Percentiles rank a stretch among this genome's conserved stretches.
These are phyloP conservation scores for Lepidurus apus DNA, from an alignment of 1,140 invertebrate genomes.

Conservation along the genomic window DNA sequence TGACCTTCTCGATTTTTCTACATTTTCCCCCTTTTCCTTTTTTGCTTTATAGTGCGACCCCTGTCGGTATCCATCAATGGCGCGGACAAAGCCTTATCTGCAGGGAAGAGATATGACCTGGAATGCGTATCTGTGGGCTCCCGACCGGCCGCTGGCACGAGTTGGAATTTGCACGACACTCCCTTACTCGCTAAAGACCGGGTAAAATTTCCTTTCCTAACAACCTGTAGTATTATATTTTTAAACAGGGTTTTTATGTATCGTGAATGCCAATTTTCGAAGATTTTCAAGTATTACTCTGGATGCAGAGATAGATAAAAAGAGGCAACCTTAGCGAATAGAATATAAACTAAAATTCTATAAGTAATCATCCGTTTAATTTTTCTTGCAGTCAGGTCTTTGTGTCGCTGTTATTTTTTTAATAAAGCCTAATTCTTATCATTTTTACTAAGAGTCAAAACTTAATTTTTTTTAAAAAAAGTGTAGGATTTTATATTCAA, in stretches of 20 bases:
- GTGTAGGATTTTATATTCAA: no score
- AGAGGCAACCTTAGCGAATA: no score
- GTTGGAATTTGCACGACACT: constrained; percentile 51
- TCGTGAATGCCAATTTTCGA: not conserved
- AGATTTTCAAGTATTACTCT: no score
- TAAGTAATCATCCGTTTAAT: no score
- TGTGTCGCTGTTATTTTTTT: no score
- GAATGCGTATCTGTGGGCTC: constrained; percentile 71
- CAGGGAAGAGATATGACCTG: constrained; percentile 55
- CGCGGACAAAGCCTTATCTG: constrained; percentile 59
- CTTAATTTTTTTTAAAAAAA: no score
- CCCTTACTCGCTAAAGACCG: constrained; percentile 26
- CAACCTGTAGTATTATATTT: not conserved
- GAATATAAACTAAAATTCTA: no score
- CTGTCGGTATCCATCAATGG: constrained; percentile 67
- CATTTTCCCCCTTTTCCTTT: constrained; percentile 22
- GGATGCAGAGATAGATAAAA: no score
- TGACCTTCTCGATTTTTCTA: not conserved
- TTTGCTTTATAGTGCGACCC: constrained; percentile 63
- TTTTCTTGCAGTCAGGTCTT: no score
- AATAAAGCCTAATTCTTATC: no score
- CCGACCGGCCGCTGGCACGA: constrained; percentile 66
- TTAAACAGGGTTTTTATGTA: not conserved
- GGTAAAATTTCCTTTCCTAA: constrained; percentile 3
- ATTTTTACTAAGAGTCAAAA: no score